Base-by-base conservation (phyloP, 2,797 vertebrate species). In the Galaxias olidus region DNA sequence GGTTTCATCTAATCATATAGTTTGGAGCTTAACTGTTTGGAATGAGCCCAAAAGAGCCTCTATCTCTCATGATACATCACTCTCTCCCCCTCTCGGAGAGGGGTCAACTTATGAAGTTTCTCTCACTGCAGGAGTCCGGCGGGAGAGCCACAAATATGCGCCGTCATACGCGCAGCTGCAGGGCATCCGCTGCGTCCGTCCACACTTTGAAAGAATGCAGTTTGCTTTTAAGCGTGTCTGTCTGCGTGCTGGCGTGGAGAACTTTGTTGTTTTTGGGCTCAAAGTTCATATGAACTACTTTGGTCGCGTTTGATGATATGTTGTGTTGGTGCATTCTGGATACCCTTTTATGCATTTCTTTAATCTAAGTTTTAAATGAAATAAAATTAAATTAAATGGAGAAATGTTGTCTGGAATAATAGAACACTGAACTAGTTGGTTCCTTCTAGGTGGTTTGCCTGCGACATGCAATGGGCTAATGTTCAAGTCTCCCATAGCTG, bases 401-500 rank as follows among this genome's bases (percentile, higher is more conserved):
- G 30, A 30, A 30, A 30, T 30, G 6, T 6, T 30, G 30, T 30
- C 30, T 3, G 6, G 30, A 30, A 30, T 30, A 30, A 30, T 30
- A 6, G 30, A 30, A 30, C 30, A 30, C 30, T 6, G 45, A 9
- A 10, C 13, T 47, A 8, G 9, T 47, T 47, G 13, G 40, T 58
- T 41, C 15, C 42, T 73, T 72, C 71, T 76, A 65, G 72, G 72
- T 59, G 70, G 66, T 68, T 45, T 63, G 63, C 80, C 71, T 69
- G 61, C 80, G 78, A 77, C 77, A 62, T 82, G 71, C 68, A 49
- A 66, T 61, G 67, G 80, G 78, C 81, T 79, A 75, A 30, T 76
- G 73, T 77, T 82, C 84, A 87, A 86, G 78, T 81, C 82, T 79
- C 82, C 73, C 77, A 73, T 66, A 86, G 84, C 83, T 83, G 82